A percentile compares a stretch with the other conserved stretches of the same genome.
These are phyloP conservation scores for Cylas formicarius DNA, from an alignment of 1,140 invertebrate genomes.

Conservation along the genomic window DNA sequence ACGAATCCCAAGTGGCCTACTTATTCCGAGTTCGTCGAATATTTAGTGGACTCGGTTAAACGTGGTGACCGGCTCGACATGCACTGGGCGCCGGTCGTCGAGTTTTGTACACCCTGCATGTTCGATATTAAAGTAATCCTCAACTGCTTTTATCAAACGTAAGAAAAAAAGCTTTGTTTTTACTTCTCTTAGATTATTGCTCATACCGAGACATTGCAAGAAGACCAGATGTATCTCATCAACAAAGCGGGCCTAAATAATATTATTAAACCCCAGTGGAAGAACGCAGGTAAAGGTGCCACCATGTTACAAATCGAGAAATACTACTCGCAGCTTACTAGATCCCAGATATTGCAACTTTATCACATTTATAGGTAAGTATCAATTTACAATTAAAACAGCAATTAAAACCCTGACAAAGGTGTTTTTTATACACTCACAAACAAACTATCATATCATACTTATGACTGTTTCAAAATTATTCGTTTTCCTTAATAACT, in stretches of 20 bases:
- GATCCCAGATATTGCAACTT: slow-evolving; percentile 65
- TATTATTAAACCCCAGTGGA: slow-evolving; percentile 72
- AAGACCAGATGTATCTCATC: slow-evolving; percentile 79
- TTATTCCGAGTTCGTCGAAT: slow-evolving; percentile 70
- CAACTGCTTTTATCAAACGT: no score
- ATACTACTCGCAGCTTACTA: slow-evolving; percentile 69
- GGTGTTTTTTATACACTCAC: no score
- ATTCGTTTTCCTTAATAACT: no score
- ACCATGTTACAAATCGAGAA: slow-evolving; percentile 62
- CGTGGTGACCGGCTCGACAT: slow-evolving; percentile 69
- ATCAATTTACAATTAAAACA: slow-evolving; percentile 3
- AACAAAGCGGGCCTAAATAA: slow-evolving; percentile 65
- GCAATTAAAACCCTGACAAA: slow-evolving; percentile 15
- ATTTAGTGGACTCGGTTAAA: slow-evolving; percentile 58
- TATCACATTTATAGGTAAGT: slow-evolving; percentile 70
- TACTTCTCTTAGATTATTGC: slow-evolving; percentile 53
- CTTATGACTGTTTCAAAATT: no score
- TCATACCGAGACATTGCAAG: slow-evolving; percentile 81
- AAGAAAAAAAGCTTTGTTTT: not conserved
- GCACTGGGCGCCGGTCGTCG: slow-evolving; percentile 82
- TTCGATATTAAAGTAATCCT: slow-evolving; percentile 70
- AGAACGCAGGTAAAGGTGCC: slow-evolving; percentile 67
- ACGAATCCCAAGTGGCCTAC: slow-evolving; percentile 55
- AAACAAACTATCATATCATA: no score
- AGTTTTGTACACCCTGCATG: slow-evolving; percentile 84